These are phyloP conservation scores for Procambarus clarkii DNA, from an alignment of 1,140 invertebrate genomes.

Conservation along the genomic window DNA sequence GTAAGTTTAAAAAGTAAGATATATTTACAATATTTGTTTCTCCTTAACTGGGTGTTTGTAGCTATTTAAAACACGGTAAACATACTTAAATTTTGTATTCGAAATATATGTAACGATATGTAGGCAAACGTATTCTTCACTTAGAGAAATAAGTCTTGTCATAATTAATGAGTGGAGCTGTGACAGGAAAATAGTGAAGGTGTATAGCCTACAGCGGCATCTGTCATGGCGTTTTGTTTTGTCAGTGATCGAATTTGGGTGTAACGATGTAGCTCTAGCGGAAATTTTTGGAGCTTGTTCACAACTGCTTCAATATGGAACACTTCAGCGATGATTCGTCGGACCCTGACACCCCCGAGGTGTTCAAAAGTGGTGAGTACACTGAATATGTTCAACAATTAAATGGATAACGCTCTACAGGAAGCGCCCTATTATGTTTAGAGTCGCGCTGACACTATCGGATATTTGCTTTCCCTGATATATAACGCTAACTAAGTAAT, in stretches of 20 bases:
- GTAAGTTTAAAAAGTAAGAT: too few relatives aligned
- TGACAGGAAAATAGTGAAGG: not conserved
- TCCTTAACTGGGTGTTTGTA: too few relatives aligned
- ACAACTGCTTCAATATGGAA: conserved; percentile 53
- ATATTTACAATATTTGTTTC: too few relatives aligned
- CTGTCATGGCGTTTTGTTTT: conserved; percentile 69
- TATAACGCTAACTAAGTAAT: not conserved
- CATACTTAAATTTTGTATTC: too few relatives aligned
- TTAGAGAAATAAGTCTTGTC: too few relatives aligned
- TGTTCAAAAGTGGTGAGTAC: conserved; percentile 65
- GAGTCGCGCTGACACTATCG: not conserved
- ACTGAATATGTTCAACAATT: conserved; percentile 8
- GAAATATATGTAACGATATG: too few relatives aligned
- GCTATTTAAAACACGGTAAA: too few relatives aligned
- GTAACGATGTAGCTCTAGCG: conserved; percentile 44
- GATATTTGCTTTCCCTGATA: not conserved
- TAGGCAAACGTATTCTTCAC: too few relatives aligned
- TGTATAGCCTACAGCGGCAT: not conserved
- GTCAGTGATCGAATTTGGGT: conserved; percentile 56
- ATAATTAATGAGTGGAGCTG: too few relatives aligned
- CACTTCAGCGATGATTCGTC: conserved; percentile 64
- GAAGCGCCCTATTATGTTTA: not conserved
- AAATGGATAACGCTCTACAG: not conserved
- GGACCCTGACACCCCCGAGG: conserved; percentile 64
- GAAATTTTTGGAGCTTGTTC: not conserved